Percentiles rank a stretch among this genome's conserved stretches.
Evolutionary conservation across 1,140 invertebrate genomes (phyloP).

Genomic region (Megathymus violae): DNA sequence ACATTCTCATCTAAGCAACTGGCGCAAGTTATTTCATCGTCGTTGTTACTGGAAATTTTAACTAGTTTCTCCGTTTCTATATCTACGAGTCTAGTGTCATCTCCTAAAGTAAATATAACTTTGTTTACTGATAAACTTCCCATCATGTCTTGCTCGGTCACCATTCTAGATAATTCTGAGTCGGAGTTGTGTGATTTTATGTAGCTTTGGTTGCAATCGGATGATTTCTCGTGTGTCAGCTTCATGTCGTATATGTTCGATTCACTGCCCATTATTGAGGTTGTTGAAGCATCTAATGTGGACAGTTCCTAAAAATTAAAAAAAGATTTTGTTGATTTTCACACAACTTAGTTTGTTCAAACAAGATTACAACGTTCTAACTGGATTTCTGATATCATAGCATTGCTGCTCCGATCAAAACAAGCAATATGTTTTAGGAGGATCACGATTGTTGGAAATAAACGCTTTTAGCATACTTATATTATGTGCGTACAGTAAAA

Average conservation of each 20-base stretch:
- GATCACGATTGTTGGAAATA: too few species aligned
- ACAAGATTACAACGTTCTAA: too few species aligned
- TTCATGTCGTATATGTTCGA: slow-evolving; percentile 76
- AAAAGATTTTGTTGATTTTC: too few species aligned
- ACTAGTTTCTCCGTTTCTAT: slow-evolving; percentile 54
- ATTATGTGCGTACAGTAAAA: too few species aligned
- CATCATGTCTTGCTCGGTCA: slow-evolving; percentile 21
- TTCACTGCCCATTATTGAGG: slow-evolving; percentile 80
- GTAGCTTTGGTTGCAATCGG: slow-evolving; percentile 35
- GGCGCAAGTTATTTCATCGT: slow-evolving; percentile 52
- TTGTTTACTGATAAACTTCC: slow-evolving; percentile 38
- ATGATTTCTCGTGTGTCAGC: slow-evolving; percentile 43
- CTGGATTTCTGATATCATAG: too few species aligned
- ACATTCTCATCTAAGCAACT: slow-evolving; percentile 57
- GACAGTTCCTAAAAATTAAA: slow-evolving; percentile 64
- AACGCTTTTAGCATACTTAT: too few species aligned
- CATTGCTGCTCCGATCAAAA: neutral
- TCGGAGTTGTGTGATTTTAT: slow-evolving; percentile 76
- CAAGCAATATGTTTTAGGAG: neutral
- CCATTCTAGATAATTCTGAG: slow-evolving; percentile 66
- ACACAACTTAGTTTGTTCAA: too few species aligned
- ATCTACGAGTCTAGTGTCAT: slow-evolving; percentile 37
- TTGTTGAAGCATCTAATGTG: slow-evolving; percentile 64
- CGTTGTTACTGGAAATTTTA: slow-evolving; percentile 68
- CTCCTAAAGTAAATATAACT: slow-evolving; percentile 67